Evolutionary conservation across 2,797 vertebrate genomes (phyloP).

Genomic region (Macroramphosus scolopax): DNA sequence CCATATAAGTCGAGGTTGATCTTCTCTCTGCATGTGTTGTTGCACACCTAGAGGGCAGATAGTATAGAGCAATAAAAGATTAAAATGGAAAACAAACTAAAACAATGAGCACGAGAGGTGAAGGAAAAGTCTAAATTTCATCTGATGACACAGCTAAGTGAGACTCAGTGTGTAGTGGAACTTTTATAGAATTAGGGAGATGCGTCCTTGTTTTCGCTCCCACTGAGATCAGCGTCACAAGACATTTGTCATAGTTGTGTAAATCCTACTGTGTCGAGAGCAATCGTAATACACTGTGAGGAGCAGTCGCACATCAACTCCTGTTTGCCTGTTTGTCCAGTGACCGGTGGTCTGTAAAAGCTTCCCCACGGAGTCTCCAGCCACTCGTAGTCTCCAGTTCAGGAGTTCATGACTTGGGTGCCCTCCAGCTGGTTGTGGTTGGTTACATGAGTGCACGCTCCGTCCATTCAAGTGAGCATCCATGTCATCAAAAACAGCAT

Average conservation of each 20-base stretch:
- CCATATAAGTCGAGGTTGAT: slow-evolving; percentile 17
- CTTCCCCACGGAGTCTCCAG: slow-evolving; percentile 17
- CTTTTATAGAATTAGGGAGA: background rate
- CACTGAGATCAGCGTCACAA: background rate
- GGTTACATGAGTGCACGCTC: slow-evolving; percentile 7
- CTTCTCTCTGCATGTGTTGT: slow-evolving; percentile 14
- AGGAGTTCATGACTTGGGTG: slow-evolving; percentile 12
- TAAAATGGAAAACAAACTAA: background rate
- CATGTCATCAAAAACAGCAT: slow-evolving; percentile 8
- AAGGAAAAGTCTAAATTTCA: no score
- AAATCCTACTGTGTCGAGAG: slow-evolving; percentile 2
- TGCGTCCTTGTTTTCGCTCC: background rate
- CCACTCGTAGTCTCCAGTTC: slow-evolving; percentile 5
- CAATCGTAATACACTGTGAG: background rate
- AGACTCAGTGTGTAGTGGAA: no score
- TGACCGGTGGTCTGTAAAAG: slow-evolving; percentile 5
- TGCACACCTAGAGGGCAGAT: background rate
- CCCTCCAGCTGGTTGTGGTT: slow-evolving; percentile 23
- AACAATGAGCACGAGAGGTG: background rate
- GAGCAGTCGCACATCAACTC: slow-evolving; percentile 16
- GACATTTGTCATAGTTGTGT: no score
- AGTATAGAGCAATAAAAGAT: background rate
- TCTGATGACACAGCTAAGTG: no score
- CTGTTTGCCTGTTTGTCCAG: slow-evolving; percentile 11
- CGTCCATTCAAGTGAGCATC: slow-evolving; percentile 10